Evolutionary conservation across 2,888 invertebrate species (phyloP), one percentile per base, ranked within the genome.

Genomic region (Kryphioiulus occultus): DNA sequence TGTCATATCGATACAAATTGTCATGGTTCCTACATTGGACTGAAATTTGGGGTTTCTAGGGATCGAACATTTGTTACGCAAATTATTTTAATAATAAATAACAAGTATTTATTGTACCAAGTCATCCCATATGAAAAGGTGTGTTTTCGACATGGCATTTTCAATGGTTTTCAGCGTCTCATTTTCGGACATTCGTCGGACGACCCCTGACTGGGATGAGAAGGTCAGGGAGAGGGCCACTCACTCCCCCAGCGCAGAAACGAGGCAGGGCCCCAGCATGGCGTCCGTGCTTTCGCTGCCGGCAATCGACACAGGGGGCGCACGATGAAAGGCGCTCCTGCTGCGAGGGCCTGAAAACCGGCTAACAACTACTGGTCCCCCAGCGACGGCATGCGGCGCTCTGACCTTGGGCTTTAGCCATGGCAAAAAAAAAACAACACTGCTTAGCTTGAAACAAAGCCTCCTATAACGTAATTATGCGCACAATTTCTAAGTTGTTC

Each of bases 161-260:
- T 47, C 10, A 9, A 47, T 47, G 47, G 19, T 7, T 47, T 47
- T 7, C 47, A 47, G 47, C 35, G 53, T 53, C 68, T 0, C 15
- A 26, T 68, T n/a, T 68, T 68, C 30, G 78, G 26, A 12, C 68
- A 68, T 68, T 68, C 22, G 68, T 26, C 26, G 68, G 78, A 78
- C 78, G 78, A 78, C 78, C 78, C 78, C 78, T 78, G 78, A 78
- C 78, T 78, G 78, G 78, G 78, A 78, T 78, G 78, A 78, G 78
- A 78, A 78, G 78, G 78, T 78, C 78, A 78, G 9, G 78, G 30
- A 78, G 30, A 78, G 78, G 78, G 78, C 78, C 78, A 12, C 78
- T 78, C 30, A 30, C 30, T 78, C 78, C 30, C 68, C 10, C 78
- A 53, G 53, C 30, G 30, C 15, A 26, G 78, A 78, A 78, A 32